phyloP scores from a whole-genome alignment of 2,888 invertebrate genomes.

The Flexamia atlantica region DNA sequence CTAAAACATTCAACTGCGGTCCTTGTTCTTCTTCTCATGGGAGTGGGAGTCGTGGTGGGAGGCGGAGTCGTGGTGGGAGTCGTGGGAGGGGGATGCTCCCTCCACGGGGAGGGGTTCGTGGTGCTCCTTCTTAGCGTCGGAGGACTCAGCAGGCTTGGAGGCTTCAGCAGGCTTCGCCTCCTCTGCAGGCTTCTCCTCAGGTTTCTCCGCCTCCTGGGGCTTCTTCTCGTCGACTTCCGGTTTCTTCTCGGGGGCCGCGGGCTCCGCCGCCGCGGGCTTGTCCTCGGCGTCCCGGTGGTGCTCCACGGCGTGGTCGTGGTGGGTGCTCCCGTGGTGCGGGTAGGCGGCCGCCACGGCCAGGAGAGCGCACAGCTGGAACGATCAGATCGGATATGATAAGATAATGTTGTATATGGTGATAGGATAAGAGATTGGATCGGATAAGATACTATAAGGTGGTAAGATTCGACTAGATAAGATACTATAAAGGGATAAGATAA shows the following conservation, averaged over 20 bases:
- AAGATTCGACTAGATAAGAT: no score
- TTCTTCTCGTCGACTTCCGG: not conserved
- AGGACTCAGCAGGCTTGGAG: not conserved
- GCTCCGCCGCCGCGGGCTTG: conserved; percentile 21
- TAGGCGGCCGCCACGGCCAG: conserved; percentile 29
- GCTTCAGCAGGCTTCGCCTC: not conserved
- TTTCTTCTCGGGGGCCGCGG: conserved; percentile 13
- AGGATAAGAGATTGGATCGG: no score
- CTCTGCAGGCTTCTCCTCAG: not conserved
- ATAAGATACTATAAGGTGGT: no score
- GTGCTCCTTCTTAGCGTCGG: conserved; percentile 7
- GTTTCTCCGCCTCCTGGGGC: conserved; percentile 17
- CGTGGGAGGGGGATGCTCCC: not conserved
- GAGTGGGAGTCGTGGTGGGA: not conserved
- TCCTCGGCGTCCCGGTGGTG: not conserved
- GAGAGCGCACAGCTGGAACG: conserved; percentile 9
- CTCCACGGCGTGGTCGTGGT: conserved; percentile 22
- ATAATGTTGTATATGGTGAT: no score
- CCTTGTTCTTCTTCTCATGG: conserved; percentile 19
- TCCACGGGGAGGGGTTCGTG: not conserved
- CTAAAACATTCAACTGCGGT: not conserved
- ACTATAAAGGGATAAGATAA: no score
- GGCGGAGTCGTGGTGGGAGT: not conserved
- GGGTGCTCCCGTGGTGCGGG: conserved; percentile 30
- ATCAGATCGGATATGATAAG: no score